Base-by-base conservation (phyloP, 2,888 invertebrate genomes). In the Orthosia cruda region DNA sequence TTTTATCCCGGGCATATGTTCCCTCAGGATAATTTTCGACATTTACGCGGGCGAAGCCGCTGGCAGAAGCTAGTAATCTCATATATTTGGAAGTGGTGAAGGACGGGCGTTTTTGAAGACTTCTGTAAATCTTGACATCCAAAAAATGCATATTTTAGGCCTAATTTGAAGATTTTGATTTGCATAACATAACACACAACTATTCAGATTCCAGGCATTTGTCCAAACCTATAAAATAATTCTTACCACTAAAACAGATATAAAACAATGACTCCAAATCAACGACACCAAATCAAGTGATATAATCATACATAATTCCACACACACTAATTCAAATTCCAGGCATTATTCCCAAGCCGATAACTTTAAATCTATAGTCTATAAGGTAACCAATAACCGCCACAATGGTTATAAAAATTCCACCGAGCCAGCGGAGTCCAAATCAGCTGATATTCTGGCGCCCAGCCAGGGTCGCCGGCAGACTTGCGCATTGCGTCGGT, bases 401-500 rank as follows among this genome's bases (percentile, higher is more conserved):
- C 63, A 85, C 81, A 86, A 77, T 76, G 73, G 78, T 76, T 67
- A 84, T 87, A 85, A 89, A 85, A 87, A 88, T 86, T 78, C 85
- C 80, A 77, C 58, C 65, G 71, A 55, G 64, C 47, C 58, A 73
- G 61, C 71, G 74, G 71, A 77, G 82, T 87, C 82, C 85, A 83
- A 88, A 91, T 90, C 93, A 93, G 93, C 93, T 93, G 93, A 86
- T 91, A 77, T 85, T 84, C 90, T 94, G 93, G 93, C 91, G 57
- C n/a, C 20, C 50, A 84, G 92, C 93, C 93, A 93, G 88, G 79
- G 83, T 85, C 77, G 83, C 77, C 76, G 82, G 74, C 79, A 87
- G 92, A 91, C 94, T 93, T 94, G 94, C 94, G 94, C 94, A 94
- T 90, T 94, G 93, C 92, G 92, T 88, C 91, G 89, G 89, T 92